Percentiles rank a stretch among this genome's conserved stretches.
Conservation (phyloP, 2,888 invertebrate species). For the Caenorhabditis zanzibari region DNA sequence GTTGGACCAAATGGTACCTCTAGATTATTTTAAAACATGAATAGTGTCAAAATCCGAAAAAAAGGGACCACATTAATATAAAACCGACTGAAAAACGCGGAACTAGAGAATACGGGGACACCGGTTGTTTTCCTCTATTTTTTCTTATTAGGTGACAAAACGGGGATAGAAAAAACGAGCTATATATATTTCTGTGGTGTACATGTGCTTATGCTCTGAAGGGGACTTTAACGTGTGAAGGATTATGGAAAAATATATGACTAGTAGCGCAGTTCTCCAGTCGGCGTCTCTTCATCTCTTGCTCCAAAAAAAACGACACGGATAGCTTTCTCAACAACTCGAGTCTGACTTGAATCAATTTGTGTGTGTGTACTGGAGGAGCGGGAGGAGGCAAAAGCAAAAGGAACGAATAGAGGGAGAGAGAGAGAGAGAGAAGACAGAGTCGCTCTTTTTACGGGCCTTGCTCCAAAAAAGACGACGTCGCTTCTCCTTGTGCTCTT, state of each 20-base stretch:
- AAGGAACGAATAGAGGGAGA: conserved; percentile 38
- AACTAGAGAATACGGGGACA: background rate
- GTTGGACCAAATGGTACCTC: background rate
- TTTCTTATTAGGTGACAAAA: conserved; percentile 29
- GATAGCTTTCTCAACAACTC: conserved; percentile 43
- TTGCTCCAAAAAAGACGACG: conserved; percentile 43
- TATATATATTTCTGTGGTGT: conserved; percentile 23
- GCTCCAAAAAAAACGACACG: conserved; percentile 39
- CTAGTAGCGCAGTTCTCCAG: conserved; percentile 30
- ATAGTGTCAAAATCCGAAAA: too few species aligned
- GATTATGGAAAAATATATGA: conserved; percentile 49
- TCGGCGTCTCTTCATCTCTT: conserved; percentile 41
- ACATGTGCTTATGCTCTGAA: conserved; percentile 39
- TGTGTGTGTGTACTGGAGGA: conserved; percentile 43
- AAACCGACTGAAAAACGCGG: background rate
- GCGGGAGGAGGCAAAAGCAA: conserved; percentile 28
- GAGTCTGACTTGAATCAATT: conserved; percentile 47
- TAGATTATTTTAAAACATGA: too few species aligned
- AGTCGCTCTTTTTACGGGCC: conserved; percentile 38
- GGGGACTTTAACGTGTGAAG: conserved; percentile 43
- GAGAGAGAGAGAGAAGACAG: conserved; percentile 42
- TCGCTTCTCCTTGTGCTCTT: conserved; percentile 42
- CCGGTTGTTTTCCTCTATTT: conserved; percentile 24
- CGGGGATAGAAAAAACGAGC: conserved; percentile 8
- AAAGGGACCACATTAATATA: background rate